phyloP scores from a whole-genome alignment of 1,140 invertebrate species.

The Zaprionus africanus region DNA sequence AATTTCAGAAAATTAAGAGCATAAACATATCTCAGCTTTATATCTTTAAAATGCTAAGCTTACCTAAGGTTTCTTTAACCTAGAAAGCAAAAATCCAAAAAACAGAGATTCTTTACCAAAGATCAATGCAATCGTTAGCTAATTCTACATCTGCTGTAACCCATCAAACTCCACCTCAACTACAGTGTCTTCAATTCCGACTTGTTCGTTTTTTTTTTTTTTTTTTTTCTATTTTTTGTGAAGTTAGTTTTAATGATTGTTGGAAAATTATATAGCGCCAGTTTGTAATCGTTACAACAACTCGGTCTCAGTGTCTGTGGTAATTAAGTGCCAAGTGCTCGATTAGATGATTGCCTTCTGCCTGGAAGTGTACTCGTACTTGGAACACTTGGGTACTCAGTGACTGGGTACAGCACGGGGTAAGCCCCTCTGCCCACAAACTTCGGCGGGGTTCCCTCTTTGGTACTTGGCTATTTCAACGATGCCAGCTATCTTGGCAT shows the following conservation, averaged over 20 bases:
- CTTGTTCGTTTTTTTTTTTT: constrained; percentile 20
- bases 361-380: constrained; percentile 39
- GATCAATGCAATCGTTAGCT: not conserved
- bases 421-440: too few relatives aligned
- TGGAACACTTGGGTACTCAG: not conserved
- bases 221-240: constrained; percentile 24
- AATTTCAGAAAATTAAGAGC: not conserved
- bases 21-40: not conserved
- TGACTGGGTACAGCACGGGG: not conserved
- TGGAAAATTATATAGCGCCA: constrained; percentile 56
- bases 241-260: constrained; percentile 48
- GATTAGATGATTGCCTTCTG: constrained; percentile 59
- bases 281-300: constrained; percentile 46
- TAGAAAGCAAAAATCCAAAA: not conserved
- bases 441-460: not conserved
- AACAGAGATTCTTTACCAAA: not conserved
- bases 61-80: not conserved
- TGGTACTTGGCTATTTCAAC: constrained; percentile 16
- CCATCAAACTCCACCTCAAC: not conserved
- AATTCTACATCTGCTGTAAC: not conserved
- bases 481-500: constrained; percentile 49
- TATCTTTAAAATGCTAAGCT: not conserved
- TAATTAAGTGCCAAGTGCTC: constrained; percentile 77
- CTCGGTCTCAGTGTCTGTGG: constrained; percentile 25
- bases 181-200: not conserved